Conservation (phyloP, 2,888 invertebrate species). For the Chrysodeixis includens region DNA sequence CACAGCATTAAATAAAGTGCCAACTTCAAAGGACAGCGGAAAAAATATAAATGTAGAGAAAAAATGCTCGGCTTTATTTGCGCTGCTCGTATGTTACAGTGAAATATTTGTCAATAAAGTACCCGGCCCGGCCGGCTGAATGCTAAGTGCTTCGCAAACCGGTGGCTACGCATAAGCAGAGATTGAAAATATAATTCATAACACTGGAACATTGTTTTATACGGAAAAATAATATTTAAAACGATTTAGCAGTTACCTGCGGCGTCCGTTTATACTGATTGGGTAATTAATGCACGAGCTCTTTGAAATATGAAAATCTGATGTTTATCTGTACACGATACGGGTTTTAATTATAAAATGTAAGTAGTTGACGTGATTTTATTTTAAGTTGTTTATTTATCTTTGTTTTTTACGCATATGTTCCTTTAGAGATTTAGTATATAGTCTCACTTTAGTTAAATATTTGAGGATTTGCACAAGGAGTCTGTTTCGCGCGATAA, state of each 20-base stretch:
- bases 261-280: conserved; percentile 24
- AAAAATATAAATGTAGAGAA: conserved; percentile 64
- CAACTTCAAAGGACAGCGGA: conserved; percentile 66
- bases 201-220: conserved; percentile 48
- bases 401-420: conserved; percentile 9
- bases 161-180: conserved; percentile 62
- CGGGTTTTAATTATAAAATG: conserved; percentile 45
- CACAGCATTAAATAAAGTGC: conserved; percentile 65
- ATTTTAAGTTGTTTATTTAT: background rate
- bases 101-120: conserved; percentile 80
- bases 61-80: conserved; percentile 69
- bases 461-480: conserved; percentile 14
- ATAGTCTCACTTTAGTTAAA: conserved; percentile 12
- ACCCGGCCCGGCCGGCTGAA: conserved; percentile 70
- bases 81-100: conserved; percentile 70
- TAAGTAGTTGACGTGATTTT: background rate
- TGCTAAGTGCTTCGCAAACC: conserved; percentile 75
- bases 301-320: conserved; percentile 23
- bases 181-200: conserved; percentile 66
- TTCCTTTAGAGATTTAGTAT: conserved; percentile 9
- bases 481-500: conserved; percentile 10
- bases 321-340: conserved; percentile 5
- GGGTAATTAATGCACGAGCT: conserved; percentile 20
- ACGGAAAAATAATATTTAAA: conserved; percentile 16
- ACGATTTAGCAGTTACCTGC: conserved; percentile 37